These are phyloP conservation scores for Trichogramma pretiosum DNA, from an alignment of 1,140 invertebrate genomes.

Conservation along the genomic window DNA sequence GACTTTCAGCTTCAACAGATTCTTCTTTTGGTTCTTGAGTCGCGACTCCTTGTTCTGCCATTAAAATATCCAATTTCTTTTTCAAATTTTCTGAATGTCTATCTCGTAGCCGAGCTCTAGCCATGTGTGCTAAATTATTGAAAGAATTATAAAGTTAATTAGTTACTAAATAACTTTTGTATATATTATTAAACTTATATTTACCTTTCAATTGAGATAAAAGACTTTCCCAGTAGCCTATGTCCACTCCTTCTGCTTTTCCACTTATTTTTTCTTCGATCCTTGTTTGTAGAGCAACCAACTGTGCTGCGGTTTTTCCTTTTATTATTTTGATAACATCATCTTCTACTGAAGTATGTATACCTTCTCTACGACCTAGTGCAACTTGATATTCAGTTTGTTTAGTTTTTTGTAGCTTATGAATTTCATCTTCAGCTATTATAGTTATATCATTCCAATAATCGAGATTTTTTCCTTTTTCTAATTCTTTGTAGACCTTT, in stretches of 20 bases:
- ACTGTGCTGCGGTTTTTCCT: slow-evolving; percentile 82
- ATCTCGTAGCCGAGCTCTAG: slow-evolving; percentile 82
- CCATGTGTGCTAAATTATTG: slow-evolving; percentile 72
- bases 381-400: slow-evolving; percentile 55
- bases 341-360: slow-evolving; percentile 83
- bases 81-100: slow-evolving; percentile 86
- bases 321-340: slow-evolving; percentile 89
- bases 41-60: slow-evolving; percentile 75
- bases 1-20: slow-evolving; percentile 21
- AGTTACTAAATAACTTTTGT: not conserved
- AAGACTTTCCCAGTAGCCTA: slow-evolving; percentile 95
- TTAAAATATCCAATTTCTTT: slow-evolving; percentile 81
- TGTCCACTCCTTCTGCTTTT: slow-evolving; percentile 83
- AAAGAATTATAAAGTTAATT: not conserved
- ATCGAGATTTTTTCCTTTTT: slow-evolving; percentile 76
- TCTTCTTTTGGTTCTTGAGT: slow-evolving; percentile 35
- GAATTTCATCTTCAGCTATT: slow-evolving; percentile 91
- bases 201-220: slow-evolving; percentile 80
- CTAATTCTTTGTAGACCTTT: slow-evolving; percentile 81
- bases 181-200: not conserved
- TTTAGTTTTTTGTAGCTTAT: slow-evolving; percentile 72
- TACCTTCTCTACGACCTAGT: slow-evolving; percentile 76
- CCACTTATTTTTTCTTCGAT: slow-evolving; percentile 84
- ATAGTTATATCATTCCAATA: slow-evolving; percentile 98
- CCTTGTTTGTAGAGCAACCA: slow-evolving; percentile 72